Base-by-base conservation (phyloP, 1,140 invertebrate species). In the Andrena cerasifolii region DNA sequence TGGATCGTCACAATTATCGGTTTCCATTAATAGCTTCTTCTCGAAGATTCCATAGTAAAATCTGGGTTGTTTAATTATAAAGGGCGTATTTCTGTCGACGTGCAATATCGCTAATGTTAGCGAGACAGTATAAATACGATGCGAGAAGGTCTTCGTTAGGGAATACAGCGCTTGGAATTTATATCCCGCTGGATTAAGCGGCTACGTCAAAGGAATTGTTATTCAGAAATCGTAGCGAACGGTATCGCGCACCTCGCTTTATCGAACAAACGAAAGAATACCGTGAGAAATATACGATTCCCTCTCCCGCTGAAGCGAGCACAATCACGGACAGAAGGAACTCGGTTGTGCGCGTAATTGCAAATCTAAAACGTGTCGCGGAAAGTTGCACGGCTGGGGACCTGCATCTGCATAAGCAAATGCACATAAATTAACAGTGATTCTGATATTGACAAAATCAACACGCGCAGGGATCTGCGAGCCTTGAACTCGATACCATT, bases 21-120 rank as follows among this genome's bases (percentile, higher is more conserved):
- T 28, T n/a, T 18, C 8, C 59, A 36, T 65, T 63, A 74, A 63
- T 74, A 43, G 26, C 54, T 43, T 10, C 43, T 65, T 47, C 62
- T 65, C 47, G 24, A 24, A 18, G 18, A 65, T 43, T 74, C 36
- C 24, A 54, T 53, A 28, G 24, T 43, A 54, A 45, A 74, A 53
- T 74, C 71, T 54, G 3, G 59, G 33, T 7, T 54, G 36, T 31
- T 65, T 65, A 74, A 74, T 74, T 65, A 74, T 74, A 74, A 61
- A 26, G 18, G 7, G 14, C 24, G 33, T 74, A 65, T 74, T 74
- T 74, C 71, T n/a, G 47, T 65, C 36, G 36, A 7, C 54, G 7
- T 21, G 33, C 16, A 65, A 54, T 28, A 53, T 40, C 12, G 33
- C 24, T 65, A 54, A 65, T 53, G 59, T 43, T 31, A 54, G 47